Percentiles rank a stretch among this genome's conserved stretches.
phyloP scores from a whole-genome alignment of 2,888 invertebrate species.

The Eilema caniola region DNA sequence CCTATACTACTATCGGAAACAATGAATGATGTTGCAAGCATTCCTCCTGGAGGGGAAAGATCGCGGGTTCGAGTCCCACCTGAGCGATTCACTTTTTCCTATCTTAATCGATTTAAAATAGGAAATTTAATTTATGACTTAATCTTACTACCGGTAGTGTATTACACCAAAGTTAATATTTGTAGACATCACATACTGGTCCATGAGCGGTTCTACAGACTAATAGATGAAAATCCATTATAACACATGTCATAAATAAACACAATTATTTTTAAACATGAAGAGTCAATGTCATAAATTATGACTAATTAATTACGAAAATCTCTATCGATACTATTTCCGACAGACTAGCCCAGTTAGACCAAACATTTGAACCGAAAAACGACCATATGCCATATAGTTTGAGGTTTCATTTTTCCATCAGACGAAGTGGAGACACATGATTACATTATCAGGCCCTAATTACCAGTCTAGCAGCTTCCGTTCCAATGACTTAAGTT shows the following conservation, averaged over 20 bases:
- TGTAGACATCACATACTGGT: neutral
- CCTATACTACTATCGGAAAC: too few relatives aligned
- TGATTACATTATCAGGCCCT: slow-evolving; percentile 38
- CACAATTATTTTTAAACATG: neutral
- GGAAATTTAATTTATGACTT: too few relatives aligned
- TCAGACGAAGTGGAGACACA: neutral
- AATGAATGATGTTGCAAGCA: too few relatives aligned
- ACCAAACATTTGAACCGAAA: slow-evolving; percentile 7
- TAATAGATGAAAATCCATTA: neutral
- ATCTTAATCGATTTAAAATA: too few relatives aligned
- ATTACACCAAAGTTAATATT: too few relatives aligned
- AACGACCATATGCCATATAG: fast-evolving
- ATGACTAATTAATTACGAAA: slow-evolving; percentile 34
- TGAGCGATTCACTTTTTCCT: too few relatives aligned
- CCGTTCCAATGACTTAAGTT: slow-evolving; percentile 74
- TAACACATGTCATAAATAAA: neutral
- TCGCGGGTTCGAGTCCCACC: too few relatives aligned
- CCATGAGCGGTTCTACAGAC: neutral
- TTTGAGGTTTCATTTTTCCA: slow-evolving; percentile 15
- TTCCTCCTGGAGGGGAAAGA: too few relatives aligned
- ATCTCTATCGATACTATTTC: slow-evolving; percentile 33
- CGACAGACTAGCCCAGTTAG: slow-evolving; percentile 27
- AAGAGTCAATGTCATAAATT: slow-evolving; percentile 22
- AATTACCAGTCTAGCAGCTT: slow-evolving; percentile 56
- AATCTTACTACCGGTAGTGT: too few relatives aligned